Evolutionary conservation across 2,797 vertebrate species (phyloP).

Genomic region (Gadopsis marmoratus): DNA sequence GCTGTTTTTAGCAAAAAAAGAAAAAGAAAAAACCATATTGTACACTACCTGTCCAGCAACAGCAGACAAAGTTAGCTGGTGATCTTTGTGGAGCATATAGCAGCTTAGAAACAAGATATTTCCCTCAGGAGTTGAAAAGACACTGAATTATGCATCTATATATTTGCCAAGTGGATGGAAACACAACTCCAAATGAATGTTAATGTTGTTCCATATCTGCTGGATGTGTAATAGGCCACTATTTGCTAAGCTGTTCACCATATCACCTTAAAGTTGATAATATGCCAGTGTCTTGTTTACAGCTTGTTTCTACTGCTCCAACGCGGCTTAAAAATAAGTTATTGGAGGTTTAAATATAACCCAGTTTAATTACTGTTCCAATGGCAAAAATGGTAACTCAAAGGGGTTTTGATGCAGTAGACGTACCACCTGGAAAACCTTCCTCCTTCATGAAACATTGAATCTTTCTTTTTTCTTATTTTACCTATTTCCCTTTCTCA

Average conservation of each 20-base stretch:
- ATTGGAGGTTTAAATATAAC: background rate
- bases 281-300: background rate
- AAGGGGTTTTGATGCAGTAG: background rate
- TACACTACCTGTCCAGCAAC: background rate
- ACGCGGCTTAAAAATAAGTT: background rate
- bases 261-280: background rate
- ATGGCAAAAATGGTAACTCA: background rate
- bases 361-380: background rate
- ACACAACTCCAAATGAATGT: background rate
- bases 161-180: background rate
- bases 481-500: conserved; percentile 20
- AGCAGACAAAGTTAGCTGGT: background rate
- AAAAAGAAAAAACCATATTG: background rate
- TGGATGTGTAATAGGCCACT: background rate
- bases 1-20: background rate
- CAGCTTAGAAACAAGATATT: background rate
- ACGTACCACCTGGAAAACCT: conserved; percentile 4
- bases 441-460: conserved; percentile 31
- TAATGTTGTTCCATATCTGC: background rate
- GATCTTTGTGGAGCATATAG: no score
- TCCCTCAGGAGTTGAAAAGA: conserved; percentile 1
- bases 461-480: conserved; percentile 25
- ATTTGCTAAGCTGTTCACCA: background rate
- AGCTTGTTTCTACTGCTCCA: background rate
- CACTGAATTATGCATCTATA: background rate